A percentile compares a stretch with the other conserved stretches of the same genome.
These are phyloP conservation scores for Stigmatopora argus DNA, from an alignment of 2,113 vertebrate genomes.

Conservation along the genomic window DNA sequence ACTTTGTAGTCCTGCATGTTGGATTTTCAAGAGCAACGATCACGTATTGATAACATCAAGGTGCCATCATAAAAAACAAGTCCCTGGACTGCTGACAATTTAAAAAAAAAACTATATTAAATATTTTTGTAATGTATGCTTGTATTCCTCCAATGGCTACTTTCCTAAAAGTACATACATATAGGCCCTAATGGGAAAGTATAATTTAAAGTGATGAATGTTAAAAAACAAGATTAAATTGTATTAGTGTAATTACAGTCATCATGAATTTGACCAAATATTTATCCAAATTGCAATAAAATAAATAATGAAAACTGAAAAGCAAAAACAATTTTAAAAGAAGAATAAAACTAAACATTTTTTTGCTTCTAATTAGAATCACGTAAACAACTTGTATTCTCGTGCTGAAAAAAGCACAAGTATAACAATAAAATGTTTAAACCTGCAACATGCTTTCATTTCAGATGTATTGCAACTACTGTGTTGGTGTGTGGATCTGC, in stretches of 20 bases:
- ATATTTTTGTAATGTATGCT: no score
- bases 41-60: background rate
- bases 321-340: background rate
- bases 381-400: background rate
- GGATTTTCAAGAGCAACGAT: background rate
- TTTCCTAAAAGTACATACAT: no score
- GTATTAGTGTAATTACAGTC: no score
- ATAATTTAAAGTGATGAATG: no score
- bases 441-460: background rate
- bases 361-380: background rate
- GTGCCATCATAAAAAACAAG: background rate
- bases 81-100: no score
- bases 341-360: background rate
- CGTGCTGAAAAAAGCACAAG: background rate
- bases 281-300: no score
- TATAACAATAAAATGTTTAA: background rate
- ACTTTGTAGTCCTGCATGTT: background rate
- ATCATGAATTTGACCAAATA: no score
- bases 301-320: no score
- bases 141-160: no score
- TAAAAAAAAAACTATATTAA: background rate
- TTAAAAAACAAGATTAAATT: no score
- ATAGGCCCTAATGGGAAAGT: no score
- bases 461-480: slow-evolving; percentile 4
- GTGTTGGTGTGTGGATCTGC: slow-evolving; percentile 8